Conservation (phyloP, 2,113 vertebrate species). For the Ictalurus furcatus region DNA sequence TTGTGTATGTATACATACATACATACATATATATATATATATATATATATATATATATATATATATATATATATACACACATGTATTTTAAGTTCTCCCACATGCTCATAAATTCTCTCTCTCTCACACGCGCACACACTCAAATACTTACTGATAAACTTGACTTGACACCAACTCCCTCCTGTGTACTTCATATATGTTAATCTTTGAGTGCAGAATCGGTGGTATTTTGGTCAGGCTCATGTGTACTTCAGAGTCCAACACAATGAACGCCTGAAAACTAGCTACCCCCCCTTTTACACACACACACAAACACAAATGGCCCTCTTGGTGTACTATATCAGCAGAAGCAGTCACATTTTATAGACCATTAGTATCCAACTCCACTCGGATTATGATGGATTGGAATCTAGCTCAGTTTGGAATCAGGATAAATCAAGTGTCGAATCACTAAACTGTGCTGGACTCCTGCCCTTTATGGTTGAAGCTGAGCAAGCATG, state of each 20-base stretch:
- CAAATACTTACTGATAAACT: neutral
- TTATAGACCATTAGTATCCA: neutral
- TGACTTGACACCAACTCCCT: neutral
- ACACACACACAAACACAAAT: neutral
- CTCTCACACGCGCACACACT: neutral
- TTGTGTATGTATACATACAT: too few species aligned
- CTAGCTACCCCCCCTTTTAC: neutral
- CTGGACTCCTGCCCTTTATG: neutral
- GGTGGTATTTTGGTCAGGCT: constrained; percentile 6
- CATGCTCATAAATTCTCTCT: neutral
- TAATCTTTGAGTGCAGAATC: constrained; percentile 3
- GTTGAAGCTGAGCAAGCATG: neutral
- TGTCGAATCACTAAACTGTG: neutral
- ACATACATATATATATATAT: neutral
- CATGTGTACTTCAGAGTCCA: constrained; percentile 22
- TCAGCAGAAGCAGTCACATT: neutral
- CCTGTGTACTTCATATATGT: neutral
- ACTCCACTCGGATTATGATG: neutral
- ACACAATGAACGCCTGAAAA: neutral
- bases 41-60: neutral
- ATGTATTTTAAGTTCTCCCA: neutral
- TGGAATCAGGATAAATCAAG: neutral
- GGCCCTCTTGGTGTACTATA: neutral
- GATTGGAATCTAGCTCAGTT: neutral
- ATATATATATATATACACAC: too few species aligned